phyloP scores from a whole-genome alignment of 2,113 vertebrate genomes.

The Micromys minutus region DNA sequence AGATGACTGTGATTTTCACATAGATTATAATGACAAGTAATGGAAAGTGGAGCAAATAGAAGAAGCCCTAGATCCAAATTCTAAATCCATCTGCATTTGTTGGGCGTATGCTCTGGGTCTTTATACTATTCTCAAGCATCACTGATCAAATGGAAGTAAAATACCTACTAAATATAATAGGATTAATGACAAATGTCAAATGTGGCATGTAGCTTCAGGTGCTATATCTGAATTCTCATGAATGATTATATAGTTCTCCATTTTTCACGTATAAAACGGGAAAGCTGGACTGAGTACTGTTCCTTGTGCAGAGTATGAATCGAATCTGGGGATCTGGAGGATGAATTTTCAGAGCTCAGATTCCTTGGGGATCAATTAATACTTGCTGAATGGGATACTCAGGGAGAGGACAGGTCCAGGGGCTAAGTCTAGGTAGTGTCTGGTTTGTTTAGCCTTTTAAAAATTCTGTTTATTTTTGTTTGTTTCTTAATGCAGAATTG shows the following conservation, averaged over 20 bases:
- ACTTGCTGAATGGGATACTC: not conserved
- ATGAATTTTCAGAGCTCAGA: not conserved
- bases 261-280: not conserved
- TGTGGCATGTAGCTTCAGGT: not conserved
- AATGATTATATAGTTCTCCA: not conserved
- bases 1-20: not conserved
- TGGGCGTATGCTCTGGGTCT: not conserved
- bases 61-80: not conserved
- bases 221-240: not conserved
- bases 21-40: conserved; percentile 23
- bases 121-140: not conserved
- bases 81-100: conserved; percentile 19
- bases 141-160: conserved; percentile 27
- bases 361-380: not conserved
- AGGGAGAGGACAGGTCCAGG: not conserved
- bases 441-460: not conserved
- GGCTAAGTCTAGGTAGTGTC: not conserved
- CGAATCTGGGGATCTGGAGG: not conserved
- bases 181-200: conserved; percentile 46
- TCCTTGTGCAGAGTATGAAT: not conserved
- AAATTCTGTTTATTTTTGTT: not conserved
- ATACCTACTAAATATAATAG: not conserved
- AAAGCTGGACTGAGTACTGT: not conserved
- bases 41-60: not conserved
- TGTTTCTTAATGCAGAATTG: not conserved